A percentile compares a stretch with the other conserved stretches of the same genome.
Conservation (phyloP, 2,797 vertebrate genomes). For the Okamejei kenojei region DNA sequence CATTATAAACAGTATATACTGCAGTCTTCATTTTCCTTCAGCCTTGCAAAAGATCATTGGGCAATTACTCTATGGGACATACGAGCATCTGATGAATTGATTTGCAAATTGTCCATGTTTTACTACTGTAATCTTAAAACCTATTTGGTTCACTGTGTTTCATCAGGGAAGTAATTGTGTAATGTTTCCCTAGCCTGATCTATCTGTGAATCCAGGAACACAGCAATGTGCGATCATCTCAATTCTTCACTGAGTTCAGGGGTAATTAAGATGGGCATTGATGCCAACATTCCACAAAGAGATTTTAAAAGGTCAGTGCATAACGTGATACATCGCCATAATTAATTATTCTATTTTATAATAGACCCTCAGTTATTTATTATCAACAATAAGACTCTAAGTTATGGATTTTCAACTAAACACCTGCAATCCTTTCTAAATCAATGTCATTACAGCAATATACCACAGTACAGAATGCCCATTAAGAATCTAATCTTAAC, state of each 20-base stretch:
- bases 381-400: background rate
- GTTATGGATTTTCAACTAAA: slow-evolving; percentile 37
- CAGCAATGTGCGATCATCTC: no score
- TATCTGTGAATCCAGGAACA: no score
- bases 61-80: background rate
- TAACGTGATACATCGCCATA: background rate
- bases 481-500: slow-evolving; percentile 40
- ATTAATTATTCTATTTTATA: background rate
- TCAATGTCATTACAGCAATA: slow-evolving; percentile 11
- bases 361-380: background rate
- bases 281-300: no score
- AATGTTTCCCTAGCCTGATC: no score
- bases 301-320: background rate
- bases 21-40: background rate
- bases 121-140: background rate
- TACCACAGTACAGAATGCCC: background rate
- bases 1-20: background rate
- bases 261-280: no score
- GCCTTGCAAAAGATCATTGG: background rate
- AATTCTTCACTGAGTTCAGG: no score
- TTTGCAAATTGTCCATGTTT: background rate
- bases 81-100: background rate
- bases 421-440: slow-evolving; percentile 33
- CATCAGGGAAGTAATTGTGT: no score
- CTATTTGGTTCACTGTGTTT: no score